Base-by-base conservation (phyloP, 2,113 vertebrate genomes). In the Phodopus roborovskii region DNA sequence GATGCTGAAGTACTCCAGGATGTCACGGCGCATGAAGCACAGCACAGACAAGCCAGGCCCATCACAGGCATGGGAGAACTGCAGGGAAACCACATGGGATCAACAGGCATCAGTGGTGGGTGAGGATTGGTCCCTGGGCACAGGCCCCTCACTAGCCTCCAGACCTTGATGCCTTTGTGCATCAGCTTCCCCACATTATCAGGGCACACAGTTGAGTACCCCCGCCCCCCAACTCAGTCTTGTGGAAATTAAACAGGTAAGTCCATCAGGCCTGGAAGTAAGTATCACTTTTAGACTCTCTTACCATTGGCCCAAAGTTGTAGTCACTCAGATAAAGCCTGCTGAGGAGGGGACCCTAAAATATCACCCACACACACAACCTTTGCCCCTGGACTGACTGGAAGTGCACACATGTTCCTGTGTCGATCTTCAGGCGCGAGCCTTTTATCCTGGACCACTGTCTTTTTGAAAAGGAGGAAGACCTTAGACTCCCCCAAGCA, bases 1-100 rank as follows among this genome's bases (percentile, higher is more conserved):
- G 90, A 99, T 98, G 28, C 99, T 99, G 98, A 99, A 99, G 85
- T 99, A 99, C 95, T 99, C 99, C 98, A 99, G 98, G 74, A 99
- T 92, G 83, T 99, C 99, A 0, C 99, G 99, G 30, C 98, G 99
- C 99, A 99, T 98, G 98, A 99, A 99, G 53, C 99, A 99, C 24
- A 99, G 97, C 93, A 99, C 97, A 0, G 99, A 98, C 13, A 99
- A 97, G 2, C 99, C 99, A 0, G 99, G 99, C 0, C 99, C 98
- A 0, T 99, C 98, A 74, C 99, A 99, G 0, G 99, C 98, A 0
- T 99, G 99, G 96, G 98, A 98, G 84, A 99, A 74, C 96, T 98
- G 84, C 28, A 4, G 0, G 24, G 2, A 36, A 64, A 58, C 11
- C 24, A 8, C 16, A 4, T 2, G 12, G 0, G 1, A 60, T 93